Evolutionary conservation across 2,113 vertebrate species (phyloP), one percentile per base, ranked within the genome.

Genomic region (Megaceryle maxima): DNA sequence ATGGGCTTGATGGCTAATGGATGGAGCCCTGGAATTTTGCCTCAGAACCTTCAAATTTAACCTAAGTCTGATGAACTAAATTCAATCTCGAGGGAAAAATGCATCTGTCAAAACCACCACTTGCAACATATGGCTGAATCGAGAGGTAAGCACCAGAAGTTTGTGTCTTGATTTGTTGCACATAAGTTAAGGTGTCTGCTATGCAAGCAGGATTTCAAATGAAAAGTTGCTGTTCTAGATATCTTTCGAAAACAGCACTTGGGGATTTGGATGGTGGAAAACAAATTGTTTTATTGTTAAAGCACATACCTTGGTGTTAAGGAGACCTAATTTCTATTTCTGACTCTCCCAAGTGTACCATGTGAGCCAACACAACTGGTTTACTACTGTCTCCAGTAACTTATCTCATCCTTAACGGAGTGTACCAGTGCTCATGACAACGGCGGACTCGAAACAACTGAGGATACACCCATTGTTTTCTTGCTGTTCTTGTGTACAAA

Each of bases 31-130:
- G 96, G 91, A 92, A 91, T 81, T 78, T 86, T 82, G 97, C 96
- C 87, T 96, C 59, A 53, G 94, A 94, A 90, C 87, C 82, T 95
- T 96, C 92, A 96, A 85, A 81, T 80, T 84, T 91, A 97, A 97
- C 92, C 83, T 89, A 87, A 94, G 88, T 68, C 93, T 62, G 83
- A 96, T 70, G 79, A 94, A 86, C 74, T 62, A 92, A 89, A 95
- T 60, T 88, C 68, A 87, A 44, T 82, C 95, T 92, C 74, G 37
- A 53, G 78, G 79, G 96, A 48, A 90, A 96, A 97, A 97, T 76
- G 67, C 88, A 97, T 97, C 96, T 76, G 55, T 95, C 94, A 94
- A 92, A 97, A 78, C 15, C 73, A 94, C 55, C 6, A 6, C 72
- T 83, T 68, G 48, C 87, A 92, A 73, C 75, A 72, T 25, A 55